Base-by-base conservation (phyloP, 2,797 vertebrate species). In the Ispidina picta region DNA sequence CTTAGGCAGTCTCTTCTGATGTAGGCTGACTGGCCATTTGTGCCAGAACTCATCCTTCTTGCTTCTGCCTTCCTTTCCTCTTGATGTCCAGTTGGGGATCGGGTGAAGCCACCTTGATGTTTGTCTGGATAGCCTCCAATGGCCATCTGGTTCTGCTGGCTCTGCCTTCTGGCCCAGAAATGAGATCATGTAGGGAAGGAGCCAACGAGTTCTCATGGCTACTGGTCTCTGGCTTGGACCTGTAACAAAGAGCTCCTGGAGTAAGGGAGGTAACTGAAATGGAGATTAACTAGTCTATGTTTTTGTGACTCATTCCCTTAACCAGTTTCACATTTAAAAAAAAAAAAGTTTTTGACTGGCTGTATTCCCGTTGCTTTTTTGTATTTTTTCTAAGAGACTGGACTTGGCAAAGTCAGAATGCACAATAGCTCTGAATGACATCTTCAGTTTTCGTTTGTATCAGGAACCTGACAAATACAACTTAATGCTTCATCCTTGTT, bases 91-190 rank as follows among this genome's bases (percentile, higher is more conserved):
- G 54, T 51, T 80, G 78, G 62, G 83, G 70, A 69, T 77, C 19
- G 18, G 56, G 41, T 71, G 81, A 56, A 85, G 56, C 48, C 93
- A 95, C 94, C 93, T 96, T 68, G 63, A 43, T 87, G 49, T 5
- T 9, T 39, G 60, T 73, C 69, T 35, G 71, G 52, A 86, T 83
- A 89, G 52, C 64, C 82, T 58, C 86, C 83, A 15, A 5, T 39
- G 64, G 85, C 94, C 91, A 74, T 91, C 54, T 96, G 95, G 54
- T 94, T 83, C 83, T 79, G 84, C 69, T 65, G 5, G 43, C 93
- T 91, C 78, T 63, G 43, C 31, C 49, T 81, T 85, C 80, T 82
- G 78, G 69, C 54, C 79, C 46, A 60, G 83, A 85, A 90, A 82
- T 78, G 14, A 70, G n/a, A 13, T 88, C 84, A 72, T 91, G 63